phyloP scores from a whole-genome alignment of 1,140 invertebrate species.

The Diprion similis region DNA sequence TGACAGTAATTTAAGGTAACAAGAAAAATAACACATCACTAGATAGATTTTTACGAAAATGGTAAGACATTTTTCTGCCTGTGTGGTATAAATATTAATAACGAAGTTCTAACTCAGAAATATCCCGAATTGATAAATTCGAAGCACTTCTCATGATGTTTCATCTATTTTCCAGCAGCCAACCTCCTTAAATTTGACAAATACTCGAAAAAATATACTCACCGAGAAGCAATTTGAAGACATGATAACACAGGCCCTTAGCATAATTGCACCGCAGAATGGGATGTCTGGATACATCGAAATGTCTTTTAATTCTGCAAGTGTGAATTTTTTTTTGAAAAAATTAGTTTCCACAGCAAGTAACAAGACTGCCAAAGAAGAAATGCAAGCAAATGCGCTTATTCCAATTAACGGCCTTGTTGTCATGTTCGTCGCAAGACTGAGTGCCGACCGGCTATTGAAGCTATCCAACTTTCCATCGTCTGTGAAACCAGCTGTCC shows the following conservation, averaged over 20 bases:
- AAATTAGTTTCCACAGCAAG: conserved; percentile 57
- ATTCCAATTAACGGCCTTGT: conserved; percentile 50
- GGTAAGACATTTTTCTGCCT: no score
- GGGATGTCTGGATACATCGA: conserved; percentile 51
- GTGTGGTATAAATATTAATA: no score
- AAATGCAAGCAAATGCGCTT: conserved; percentile 55
- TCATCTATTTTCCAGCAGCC: no score
- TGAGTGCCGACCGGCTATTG: conserved; percentile 46
- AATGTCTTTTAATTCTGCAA: conserved; percentile 44
- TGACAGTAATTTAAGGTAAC: no score
- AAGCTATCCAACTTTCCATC: conserved; percentile 43
- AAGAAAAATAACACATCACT: no score
- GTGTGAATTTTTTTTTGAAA: conserved; percentile 54
- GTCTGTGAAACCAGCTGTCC: conserved; percentile 56
- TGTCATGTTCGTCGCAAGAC: conserved; percentile 55
- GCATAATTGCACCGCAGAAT: conserved; percentile 66
- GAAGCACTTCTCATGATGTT: no score
- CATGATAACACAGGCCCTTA: conserved; percentile 67
- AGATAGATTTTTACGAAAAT: no score
- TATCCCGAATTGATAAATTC: no score
- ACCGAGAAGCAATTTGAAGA: conserved; percentile 63
- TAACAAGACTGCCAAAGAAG: conserved; percentile 48
- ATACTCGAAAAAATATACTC: conserved; percentile 20
- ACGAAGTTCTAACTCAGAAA: no score
- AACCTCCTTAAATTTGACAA: conserved; percentile 20